Evolutionary conservation across 2,113 vertebrate species (phyloP).

Genomic region (Myotis lucifugus): DNA sequence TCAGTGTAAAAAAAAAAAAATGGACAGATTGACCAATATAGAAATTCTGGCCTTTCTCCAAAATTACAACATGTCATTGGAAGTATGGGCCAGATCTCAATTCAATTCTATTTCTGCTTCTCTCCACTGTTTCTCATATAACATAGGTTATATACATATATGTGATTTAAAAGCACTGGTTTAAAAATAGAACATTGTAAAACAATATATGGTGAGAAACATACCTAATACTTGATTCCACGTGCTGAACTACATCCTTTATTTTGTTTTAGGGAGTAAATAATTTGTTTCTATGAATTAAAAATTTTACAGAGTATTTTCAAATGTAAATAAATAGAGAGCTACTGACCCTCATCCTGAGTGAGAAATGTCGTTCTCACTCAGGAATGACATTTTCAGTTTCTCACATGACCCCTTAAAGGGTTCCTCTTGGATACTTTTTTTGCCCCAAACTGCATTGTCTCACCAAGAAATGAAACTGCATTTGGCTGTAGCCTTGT

Average conservation of each 20-base stretch:
- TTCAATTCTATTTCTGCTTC: conserved; percentile 60
- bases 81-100: conserved; percentile 56
- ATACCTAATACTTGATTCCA: neutral
- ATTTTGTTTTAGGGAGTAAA: conserved; percentile 47
- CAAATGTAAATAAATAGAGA: conserved; percentile 16
- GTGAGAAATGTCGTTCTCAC: neutral
- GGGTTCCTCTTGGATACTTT: too few species aligned
- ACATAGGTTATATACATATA: neutral
- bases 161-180: conserved; percentile 12
- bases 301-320: conserved; percentile 52
- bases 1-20: neutral
- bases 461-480: too few species aligned
- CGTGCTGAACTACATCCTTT: neutral
- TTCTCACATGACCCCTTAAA: neutral
- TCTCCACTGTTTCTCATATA: neutral
- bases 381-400: neutral
- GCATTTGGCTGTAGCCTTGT: neutral
- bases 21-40: conserved; percentile 74
- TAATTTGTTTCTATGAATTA: conserved; percentile 4
- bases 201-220: neutral
- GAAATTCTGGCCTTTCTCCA: conserved; percentile 68
- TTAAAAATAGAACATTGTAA: neutral
- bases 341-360: neutral
- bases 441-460: too few species aligned
- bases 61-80: conserved; percentile 64